Evolutionary conservation across 37 sponge, comb jelly and placozoan species (phyloP), one percentile per base, ranked within the genome.

Genomic region (Hormiphora californensis): DNA sequence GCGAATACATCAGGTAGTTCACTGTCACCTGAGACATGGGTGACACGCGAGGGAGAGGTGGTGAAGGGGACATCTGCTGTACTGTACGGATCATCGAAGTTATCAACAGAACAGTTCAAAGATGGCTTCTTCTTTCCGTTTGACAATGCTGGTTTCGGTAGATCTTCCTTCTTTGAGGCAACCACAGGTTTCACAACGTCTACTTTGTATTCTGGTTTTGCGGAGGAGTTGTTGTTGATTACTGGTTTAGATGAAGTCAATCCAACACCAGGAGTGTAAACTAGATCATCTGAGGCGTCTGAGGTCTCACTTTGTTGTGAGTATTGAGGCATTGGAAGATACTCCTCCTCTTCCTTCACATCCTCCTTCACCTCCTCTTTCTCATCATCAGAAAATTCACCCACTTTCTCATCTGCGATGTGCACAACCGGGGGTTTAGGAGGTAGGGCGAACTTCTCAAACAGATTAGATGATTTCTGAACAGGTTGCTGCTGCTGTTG

Each of bases 41-140:
- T n/a, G n/a, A n/a, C n/a, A n/a, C n/a, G n/a, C n/a, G n/a, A n/a
- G n/a, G n/a, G n/a, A n/a, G n/a, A n/a, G n/a, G n/a, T n/a, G n/a
- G n/a, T n/a, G n/a, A n/a, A n/a, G n/a, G n/a, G n/a, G n/a, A n/a
- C n/a, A n/a, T n/a, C n/a, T n/a, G n/a, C n/a, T n/a, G 40, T 40
- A 36, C 43, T 41, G 35, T 73, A 73, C 1, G 81, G 81, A 40
- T 73, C 81, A 73, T 73, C n/a, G 43, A 73, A 73, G 25, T 41
- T n/a, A n/a, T n/a, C 38, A 1, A 73, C n/a, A 2, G 81, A 73
- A 27, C 46, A 73, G 25, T 33, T 73, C 11, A 73, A 46, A 21
- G 43, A 36, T 2, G 23, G 23, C 3, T 73, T 36, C 7, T 22
- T 3, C 28, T 34, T 21, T 1, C 28, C 23, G 22, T 12, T 17